Percentiles rank a stretch among this genome's conserved stretches.
Conservation (phyloP, 2,113 vertebrate genomes). For the Eurystomus gularis region DNA sequence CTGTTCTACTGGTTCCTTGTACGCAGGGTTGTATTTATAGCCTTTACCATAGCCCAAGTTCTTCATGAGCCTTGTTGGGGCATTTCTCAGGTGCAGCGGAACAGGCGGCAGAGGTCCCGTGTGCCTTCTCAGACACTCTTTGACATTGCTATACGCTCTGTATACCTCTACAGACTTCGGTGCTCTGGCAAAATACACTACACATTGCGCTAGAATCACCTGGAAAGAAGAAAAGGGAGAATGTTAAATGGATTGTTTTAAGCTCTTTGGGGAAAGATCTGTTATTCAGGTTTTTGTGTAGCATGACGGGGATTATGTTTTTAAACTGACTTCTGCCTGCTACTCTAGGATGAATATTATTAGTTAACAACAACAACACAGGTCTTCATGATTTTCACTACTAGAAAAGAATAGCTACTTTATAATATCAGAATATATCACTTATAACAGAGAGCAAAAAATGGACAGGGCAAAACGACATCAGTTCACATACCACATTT, state of each 20-base stretch:
- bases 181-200: conserved; percentile 88
- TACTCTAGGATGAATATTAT: background rate
- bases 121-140: conserved; percentile 88
- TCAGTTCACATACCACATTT: background rate
- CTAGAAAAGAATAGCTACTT: background rate
- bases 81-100: conserved; percentile 92
- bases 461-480: accelerated
- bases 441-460: background rate
- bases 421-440: background rate
- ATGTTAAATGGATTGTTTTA: background rate
- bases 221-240: conserved; percentile 45
- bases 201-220: conserved; percentile 97
- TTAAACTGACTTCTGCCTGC: background rate
- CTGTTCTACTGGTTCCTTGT: conserved; percentile 83
- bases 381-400: background rate
- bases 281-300: background rate
- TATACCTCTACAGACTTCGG: conserved; percentile 92
- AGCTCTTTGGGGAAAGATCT: background rate
- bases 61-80: conserved; percentile 92
- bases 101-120: conserved; percentile 89
- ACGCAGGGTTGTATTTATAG: conserved; percentile 92
- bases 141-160: conserved; percentile 87
- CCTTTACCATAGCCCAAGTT: conserved; percentile 88
- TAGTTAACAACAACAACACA: background rate
- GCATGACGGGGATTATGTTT: background rate